Base-by-base conservation (phyloP, 2,797 vertebrate genomes). In the Poeciliopsis gracilis region DNA sequence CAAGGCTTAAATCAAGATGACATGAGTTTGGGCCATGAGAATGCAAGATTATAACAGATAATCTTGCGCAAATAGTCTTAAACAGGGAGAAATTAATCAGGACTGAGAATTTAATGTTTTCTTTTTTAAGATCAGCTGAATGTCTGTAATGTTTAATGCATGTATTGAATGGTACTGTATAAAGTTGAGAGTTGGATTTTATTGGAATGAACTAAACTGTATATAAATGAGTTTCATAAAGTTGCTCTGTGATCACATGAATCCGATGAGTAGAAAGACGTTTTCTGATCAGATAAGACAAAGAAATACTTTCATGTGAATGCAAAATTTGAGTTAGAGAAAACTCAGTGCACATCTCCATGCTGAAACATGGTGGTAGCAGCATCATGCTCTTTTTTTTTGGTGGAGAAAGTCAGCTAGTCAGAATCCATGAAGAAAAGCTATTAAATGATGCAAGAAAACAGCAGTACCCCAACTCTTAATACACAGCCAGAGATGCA, bases 41-140 rank as follows among this genome's bases (percentile, higher is more conserved):
- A 36, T 49, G 20, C 30, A 73, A 53, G 47, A 51, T 25, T 53
- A 53, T 73, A 12, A 73, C 71, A 51, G 30, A 73, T 51, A 73
- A 53, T 53, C 51, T 25, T 25, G 23, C 2, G 1, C 38, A 43
- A 13, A 69, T 70, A 28, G 41, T 70, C 13, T 16, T 43, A 28
- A n/a, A 13, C 41, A 70, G 10, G 13, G 25, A 70, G 43, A 70
- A 69, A 15, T n/a, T 41, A 9, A 46, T 70, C 43, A n/a, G 38
- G 36, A 45, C 10, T n/a, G 23, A 69, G 13, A 46, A 70, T 13
- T 70, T 5, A 28, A 46, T 70, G 41, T 4, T 53, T 53, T 53
- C 23, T 53, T 45, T 45, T 18, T 46, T 70, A 70, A 46, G 38
- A 69, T 69, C 23, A 69, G 20, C 33, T 9, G 5, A 30, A 30